Percentiles rank a stretch among this genome's conserved stretches.
Conservation (phyloP, 92 coral and sea anemone genomes). For the Zoanthus gigantus region DNA sequence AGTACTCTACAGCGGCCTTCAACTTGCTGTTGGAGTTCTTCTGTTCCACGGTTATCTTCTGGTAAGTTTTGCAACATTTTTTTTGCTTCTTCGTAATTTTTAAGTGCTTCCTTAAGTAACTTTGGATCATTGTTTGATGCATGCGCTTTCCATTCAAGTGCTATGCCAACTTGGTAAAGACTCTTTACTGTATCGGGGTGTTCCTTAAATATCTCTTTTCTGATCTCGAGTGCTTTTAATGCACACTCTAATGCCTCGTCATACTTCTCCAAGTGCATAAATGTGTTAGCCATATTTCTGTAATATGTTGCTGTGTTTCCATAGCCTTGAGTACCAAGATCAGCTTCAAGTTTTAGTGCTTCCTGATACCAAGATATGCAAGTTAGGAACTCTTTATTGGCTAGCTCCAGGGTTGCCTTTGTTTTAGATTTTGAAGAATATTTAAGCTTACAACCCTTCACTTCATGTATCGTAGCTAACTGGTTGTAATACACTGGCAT, state of each 20-base stretch:
- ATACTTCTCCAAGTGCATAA: slow-evolving; percentile 6
- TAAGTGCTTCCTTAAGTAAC: slow-evolving; percentile 1
- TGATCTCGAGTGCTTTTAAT: slow-evolving; percentile 25
- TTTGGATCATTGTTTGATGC: background rate
- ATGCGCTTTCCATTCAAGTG: slow-evolving; percentile 33
- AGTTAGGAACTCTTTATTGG: slow-evolving; percentile 1
- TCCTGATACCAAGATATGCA: slow-evolving; percentile 20
- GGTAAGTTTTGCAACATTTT: slow-evolving; percentile 18
- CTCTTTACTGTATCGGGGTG: slow-evolving; percentile 25
- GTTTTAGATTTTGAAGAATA: background rate
- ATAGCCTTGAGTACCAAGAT: slow-evolving; percentile 29
- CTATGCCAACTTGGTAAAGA: slow-evolving; percentile 37
- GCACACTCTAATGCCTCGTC: slow-evolving; percentile 13
- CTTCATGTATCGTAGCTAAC: slow-evolving; percentile 20
- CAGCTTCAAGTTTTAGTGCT: slow-evolving; percentile 31
- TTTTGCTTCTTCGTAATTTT: slow-evolving; percentile 7
- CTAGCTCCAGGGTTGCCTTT: background rate
- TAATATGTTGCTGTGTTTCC: slow-evolving; percentile 38
- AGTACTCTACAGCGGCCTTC: background rate
- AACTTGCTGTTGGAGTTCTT: background rate
- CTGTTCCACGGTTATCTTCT: slow-evolving; percentile 8
- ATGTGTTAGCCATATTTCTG: slow-evolving; percentile 42
- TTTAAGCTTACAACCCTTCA: background rate
- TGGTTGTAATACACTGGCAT: slow-evolving; percentile 32
- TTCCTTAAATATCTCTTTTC: background rate